Percentiles rank a stretch among this genome's conserved stretches.
Evolutionary conservation across 2,113 vertebrate species (phyloP).

Genomic region (Trachemys scripta): DNA sequence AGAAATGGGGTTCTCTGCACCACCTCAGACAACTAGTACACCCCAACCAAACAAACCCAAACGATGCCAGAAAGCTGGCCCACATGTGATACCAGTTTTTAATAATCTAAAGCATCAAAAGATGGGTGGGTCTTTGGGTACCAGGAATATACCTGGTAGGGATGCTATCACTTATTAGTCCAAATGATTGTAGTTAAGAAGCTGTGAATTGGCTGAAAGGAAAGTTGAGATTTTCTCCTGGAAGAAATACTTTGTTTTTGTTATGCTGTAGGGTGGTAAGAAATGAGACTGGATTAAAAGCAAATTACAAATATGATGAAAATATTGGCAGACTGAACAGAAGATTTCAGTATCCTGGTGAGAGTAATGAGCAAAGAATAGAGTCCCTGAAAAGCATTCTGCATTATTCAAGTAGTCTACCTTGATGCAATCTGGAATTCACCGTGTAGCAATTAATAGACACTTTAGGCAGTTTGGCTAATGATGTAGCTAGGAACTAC

Average conservation of each 20-base stretch:
- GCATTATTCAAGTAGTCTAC: background rate
- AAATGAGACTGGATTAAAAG: background rate
- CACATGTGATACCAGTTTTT: background rate
- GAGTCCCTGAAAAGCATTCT: background rate
- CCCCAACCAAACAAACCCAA: background rate
- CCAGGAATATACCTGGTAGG: slow-evolving; percentile 32
- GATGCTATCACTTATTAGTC: slow-evolving; percentile 48
- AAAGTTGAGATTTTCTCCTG: background rate
- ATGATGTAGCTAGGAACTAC: background rate
- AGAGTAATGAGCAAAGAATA: background rate
- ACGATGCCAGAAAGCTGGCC: background rate
- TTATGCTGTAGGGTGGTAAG: background rate
- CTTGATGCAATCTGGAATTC: rapidly evolving
- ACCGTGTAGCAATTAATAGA: background rate
- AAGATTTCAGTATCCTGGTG: background rate
- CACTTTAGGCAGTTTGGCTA: background rate
- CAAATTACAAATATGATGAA: background rate
- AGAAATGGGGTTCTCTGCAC: background rate
- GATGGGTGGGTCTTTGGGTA: slow-evolving; percentile 14
- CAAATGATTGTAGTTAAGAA: slow-evolving; percentile 52
- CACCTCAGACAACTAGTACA: background rate
- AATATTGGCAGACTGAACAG: background rate
- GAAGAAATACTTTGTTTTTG: background rate
- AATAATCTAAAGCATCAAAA: background rate
- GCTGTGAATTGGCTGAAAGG: background rate